A percentile compares a stretch with the other conserved stretches of the same genome.
These are phyloP conservation scores for Agapornis roseicollis DNA, from an alignment of 2,113 vertebrate species.

Conservation along the genomic window DNA sequence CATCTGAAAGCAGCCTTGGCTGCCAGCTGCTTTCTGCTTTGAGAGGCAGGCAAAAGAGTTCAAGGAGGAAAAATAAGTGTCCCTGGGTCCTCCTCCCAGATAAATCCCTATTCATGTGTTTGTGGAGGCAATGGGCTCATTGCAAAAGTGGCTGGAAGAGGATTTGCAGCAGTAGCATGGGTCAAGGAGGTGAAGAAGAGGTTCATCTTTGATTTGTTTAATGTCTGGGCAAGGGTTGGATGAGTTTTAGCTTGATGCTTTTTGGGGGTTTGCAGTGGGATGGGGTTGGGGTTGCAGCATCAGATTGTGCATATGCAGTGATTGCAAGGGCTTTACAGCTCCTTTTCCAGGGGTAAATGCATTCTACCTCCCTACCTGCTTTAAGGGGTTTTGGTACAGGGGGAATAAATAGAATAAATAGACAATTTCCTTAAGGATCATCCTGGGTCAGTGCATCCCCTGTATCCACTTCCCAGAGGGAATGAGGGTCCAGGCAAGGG, in stretches of 20 bases:
- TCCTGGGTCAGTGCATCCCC: not conserved
- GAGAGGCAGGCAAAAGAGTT: not conserved
- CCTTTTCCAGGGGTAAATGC: not conserved
- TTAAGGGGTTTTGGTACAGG: not conserved
- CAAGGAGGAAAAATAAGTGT: not conserved
- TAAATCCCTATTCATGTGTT: not conserved
- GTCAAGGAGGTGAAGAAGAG: not conserved
- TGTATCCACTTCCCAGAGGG: too few species aligned
- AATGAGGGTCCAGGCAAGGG: not conserved
- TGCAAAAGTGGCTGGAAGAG: not conserved
- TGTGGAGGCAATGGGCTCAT: fast-evolving
- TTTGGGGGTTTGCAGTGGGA: fast-evolving
- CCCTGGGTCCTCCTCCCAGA: not conserved
- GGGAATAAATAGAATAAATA: not conserved
- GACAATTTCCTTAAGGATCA: too few species aligned
- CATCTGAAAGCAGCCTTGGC: not conserved
- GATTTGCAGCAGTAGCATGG: fast-evolving
- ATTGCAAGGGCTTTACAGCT: not conserved
- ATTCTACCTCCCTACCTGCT: not conserved
- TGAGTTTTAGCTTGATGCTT: not conserved
- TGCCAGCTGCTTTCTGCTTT: not conserved
- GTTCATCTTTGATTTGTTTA: not conserved
- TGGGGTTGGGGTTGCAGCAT: not conserved
- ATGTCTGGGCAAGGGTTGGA: not conserved
- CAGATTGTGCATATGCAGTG: fast-evolving